Percentiles rank a stretch among this genome's conserved stretches.
Evolutionary conservation across 2,888 invertebrate genomes (phyloP).

Genomic region (Litoditis marina): DNA sequence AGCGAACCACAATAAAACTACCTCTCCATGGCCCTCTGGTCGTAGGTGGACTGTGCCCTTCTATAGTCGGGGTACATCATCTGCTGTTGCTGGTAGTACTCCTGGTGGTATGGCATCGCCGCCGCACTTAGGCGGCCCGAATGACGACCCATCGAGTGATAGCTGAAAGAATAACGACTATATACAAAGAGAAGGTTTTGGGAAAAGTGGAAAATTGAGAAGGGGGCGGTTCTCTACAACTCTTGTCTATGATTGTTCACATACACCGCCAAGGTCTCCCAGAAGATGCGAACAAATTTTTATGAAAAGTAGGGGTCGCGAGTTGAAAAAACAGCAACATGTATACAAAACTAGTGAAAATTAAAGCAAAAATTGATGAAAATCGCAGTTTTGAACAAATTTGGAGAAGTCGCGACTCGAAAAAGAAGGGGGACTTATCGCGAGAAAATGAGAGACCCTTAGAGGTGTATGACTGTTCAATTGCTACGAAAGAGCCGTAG

Average conservation of each 20-base stretch:
- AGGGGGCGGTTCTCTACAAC: background rate
- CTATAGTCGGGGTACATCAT: conserved; percentile 2
- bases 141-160: conserved; percentile 11
- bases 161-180: background rate
- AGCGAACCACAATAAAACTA: background rate
- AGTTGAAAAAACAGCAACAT: background rate
- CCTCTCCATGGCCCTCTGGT: conserved; percentile 14
- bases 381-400: no score
- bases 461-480: no score
- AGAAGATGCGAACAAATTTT: no score
- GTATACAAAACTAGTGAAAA: background rate
- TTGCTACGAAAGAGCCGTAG: no score
- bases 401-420: no score
- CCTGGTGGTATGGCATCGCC: conserved; percentile 1
- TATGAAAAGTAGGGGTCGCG: no score
- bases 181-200: background rate
- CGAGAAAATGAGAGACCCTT: no score
- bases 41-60: conserved; percentile 17
- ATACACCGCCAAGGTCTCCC: background rate
- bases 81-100: conserved; percentile 9
- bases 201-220: background rate
- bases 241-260: no score
- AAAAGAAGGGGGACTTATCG: no score
- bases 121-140: conserved; percentile 10
- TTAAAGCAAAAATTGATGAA: no score